Conservation (phyloP, 92 coral and sea anemone genomes). For the Epizoanthus scotinus region DNA sequence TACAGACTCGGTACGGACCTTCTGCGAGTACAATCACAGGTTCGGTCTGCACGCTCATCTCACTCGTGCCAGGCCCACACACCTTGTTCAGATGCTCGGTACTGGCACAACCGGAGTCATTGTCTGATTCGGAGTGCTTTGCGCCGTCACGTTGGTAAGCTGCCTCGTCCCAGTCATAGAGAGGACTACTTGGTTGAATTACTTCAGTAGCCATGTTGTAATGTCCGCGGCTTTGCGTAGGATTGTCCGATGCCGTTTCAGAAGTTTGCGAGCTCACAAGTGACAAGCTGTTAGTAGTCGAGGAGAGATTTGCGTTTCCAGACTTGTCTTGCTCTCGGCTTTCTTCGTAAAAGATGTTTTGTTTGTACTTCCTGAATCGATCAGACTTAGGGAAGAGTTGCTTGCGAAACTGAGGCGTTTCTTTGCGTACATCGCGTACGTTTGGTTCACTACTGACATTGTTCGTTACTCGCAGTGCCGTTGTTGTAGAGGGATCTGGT, state of each 20-base stretch:
- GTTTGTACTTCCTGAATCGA: conserved; percentile 30
- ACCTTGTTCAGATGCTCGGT: conserved; percentile 44
- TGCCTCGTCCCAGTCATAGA: conserved; percentile 25
- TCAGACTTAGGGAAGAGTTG: conserved; percentile 32
- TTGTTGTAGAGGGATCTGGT: conserved; percentile 40
- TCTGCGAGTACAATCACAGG: conserved; percentile 48
- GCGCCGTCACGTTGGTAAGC: not conserved
- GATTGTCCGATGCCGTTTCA: not conserved
- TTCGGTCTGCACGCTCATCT: conserved; percentile 41
- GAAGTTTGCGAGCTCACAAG: conserved; percentile 8
- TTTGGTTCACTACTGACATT: not conserved
- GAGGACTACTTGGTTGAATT: not conserved
- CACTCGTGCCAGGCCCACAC: conserved; percentile 40
- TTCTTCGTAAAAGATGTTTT: conserved; percentile 26
- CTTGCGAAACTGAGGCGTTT: conserved; percentile 22
- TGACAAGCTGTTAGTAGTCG: not conserved
- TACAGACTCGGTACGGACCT: conserved; percentile 49
- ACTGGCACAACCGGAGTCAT: conserved; percentile 37
- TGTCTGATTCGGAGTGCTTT: conserved; percentile 32
- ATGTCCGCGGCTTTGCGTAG: not conserved
- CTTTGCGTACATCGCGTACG: not conserved
- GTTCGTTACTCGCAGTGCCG: conserved; percentile 10
- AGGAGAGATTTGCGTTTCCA: not conserved
- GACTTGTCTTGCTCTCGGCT: conserved; percentile 25
- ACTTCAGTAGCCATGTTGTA: not conserved